A percentile compares a stretch with the other conserved stretches of the same genome.
These are phyloP conservation scores for Drosophila kanekoi DNA, from an alignment of 2,888 invertebrate genomes.

Conservation along the genomic window DNA sequence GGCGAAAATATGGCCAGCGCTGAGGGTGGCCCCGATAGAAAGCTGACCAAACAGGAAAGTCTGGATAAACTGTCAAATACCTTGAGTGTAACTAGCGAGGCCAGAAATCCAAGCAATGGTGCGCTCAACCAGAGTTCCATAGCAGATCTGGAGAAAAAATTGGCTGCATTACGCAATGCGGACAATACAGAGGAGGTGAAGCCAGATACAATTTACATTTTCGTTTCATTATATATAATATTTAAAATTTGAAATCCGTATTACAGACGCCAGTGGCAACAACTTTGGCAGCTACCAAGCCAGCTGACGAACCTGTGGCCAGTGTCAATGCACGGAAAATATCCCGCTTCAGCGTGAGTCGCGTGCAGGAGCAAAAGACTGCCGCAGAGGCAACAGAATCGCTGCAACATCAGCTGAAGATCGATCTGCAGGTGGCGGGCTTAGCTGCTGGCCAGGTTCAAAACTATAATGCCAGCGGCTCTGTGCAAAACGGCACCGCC, in stretches of 20 bases:
- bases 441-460: slow-evolving; percentile 48
- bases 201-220: neutral
- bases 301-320: slow-evolving; percentile 56
- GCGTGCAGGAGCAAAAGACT: slow-evolving; percentile 75
- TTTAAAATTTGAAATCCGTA: neutral
- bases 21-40: slow-evolving; percentile 64
- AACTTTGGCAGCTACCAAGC: slow-evolving; percentile 38
- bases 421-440: slow-evolving; percentile 63
- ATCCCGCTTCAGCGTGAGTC: slow-evolving; percentile 81
- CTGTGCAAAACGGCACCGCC: slow-evolving; percentile 64
- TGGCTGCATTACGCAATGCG: slow-evolving; percentile 86
- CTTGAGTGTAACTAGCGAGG: slow-evolving; percentile 25
- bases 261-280: slow-evolving; percentile 36
- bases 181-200: slow-evolving; percentile 78
- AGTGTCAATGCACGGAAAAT: slow-evolving; percentile 69
- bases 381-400: slow-evolving; percentile 45
- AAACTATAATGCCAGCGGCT: slow-evolving; percentile 24
- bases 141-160: slow-evolving; percentile 87
- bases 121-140: slow-evolving; percentile 81
- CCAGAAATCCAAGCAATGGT: slow-evolving; percentile 64
- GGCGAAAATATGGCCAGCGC: slow-evolving; percentile 37
- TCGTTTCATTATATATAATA: neutral
- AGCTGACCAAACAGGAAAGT: slow-evolving; percentile 81
- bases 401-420: slow-evolving; percentile 61
- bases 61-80: slow-evolving; percentile 72